Evolutionary conservation across 1,140 invertebrate genomes (phyloP).

Genomic region (Coptotermes formosanus): DNA sequence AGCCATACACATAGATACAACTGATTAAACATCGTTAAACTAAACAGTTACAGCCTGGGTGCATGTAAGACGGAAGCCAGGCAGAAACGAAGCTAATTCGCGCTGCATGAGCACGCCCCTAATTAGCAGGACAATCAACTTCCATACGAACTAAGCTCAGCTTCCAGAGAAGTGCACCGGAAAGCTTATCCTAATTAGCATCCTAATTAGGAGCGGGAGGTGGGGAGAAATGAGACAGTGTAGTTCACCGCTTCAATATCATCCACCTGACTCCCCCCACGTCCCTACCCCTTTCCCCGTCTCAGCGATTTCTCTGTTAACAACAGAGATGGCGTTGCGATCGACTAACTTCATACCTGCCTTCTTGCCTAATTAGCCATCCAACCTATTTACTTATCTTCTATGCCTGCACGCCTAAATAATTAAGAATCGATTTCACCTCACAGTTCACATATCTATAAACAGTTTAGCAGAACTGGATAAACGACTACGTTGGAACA

Average conservation of each 20-base stretch:
- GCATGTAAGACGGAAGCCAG: too few species aligned
- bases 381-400: background rate
- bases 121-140: constrained; percentile 4
- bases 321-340: too few species aligned
- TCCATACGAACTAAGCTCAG: background rate
- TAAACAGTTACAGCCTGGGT: too few species aligned
- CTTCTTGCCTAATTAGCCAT: background rate
- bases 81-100: background rate
- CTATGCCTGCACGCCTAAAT: background rate
- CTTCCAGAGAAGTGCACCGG: constrained; percentile 1
- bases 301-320: constrained; percentile 1
- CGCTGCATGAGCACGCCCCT: background rate
- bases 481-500: too few species aligned
- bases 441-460: too few species aligned
- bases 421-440: too few species aligned
- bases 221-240: background rate
- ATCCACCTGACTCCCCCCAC: background rate
- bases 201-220: constrained; percentile 8
- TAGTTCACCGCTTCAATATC: background rate
- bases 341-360: background rate
- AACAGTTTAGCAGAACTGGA: too few species aligned
- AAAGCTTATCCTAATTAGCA: constrained; percentile 16
- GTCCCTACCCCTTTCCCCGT: background rate
- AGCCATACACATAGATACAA: too few species aligned
- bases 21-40: too few species aligned